A percentile compares a stretch with the other conserved stretches of the same genome.
These are phyloP conservation scores for Amblyopsis rosae DNA, from an alignment of 2,113 vertebrate species.

Conservation along the genomic window DNA sequence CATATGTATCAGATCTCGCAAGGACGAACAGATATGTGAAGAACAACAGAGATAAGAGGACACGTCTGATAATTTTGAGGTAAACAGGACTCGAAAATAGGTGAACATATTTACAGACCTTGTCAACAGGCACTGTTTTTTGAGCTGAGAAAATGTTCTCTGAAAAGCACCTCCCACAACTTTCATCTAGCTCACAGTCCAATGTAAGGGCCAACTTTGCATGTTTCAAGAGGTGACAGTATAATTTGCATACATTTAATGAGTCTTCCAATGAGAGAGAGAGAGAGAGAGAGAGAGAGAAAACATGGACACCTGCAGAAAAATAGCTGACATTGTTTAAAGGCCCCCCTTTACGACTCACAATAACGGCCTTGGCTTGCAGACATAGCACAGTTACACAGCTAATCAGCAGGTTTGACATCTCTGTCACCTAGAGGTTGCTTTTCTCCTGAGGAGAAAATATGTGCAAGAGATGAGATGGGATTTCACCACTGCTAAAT, in stretches of 20 bases:
- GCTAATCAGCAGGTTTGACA: constrained; percentile 69
- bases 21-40: background rate
- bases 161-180: constrained; percentile 25
- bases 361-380: constrained; percentile 62
- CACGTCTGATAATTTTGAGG: background rate
- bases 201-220: constrained; percentile 56
- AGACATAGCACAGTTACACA: constrained; percentile 54
- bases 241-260: constrained; percentile 72
- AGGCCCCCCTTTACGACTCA: constrained; percentile 42
- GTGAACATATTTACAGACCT: constrained; percentile 26
- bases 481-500: constrained; percentile 63
- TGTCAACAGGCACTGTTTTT: constrained; percentile 24
- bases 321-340: too few species aligned
- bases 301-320: constrained; percentile 16
- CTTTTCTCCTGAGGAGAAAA: constrained; percentile 48
- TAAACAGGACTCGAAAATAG: constrained; percentile 9
- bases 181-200: constrained; percentile 29
- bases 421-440: constrained; percentile 49
- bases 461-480: constrained; percentile 51
- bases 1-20: constrained; percentile 17
- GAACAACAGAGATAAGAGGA: background rate
- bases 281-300: constrained; percentile 47
- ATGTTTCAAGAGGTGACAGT: constrained; percentile 65
- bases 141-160: constrained; percentile 27
- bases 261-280: constrained; percentile 46